Evolutionary conservation across 2,797 vertebrate species (phyloP).

Genomic region (Cynodonichthys magdalenae): DNA sequence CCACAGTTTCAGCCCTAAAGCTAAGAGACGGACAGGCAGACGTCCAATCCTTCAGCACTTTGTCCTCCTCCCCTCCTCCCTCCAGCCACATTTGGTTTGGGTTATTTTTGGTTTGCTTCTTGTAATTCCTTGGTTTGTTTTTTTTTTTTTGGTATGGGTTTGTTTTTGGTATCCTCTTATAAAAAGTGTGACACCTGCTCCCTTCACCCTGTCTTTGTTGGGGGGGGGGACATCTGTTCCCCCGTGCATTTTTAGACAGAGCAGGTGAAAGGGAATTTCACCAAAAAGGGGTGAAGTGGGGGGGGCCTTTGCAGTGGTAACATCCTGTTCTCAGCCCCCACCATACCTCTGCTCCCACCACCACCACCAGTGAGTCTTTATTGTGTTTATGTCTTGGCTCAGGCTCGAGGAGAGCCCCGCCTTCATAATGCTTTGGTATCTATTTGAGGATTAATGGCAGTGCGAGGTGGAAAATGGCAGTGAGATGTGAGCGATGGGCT

Average conservation of each 20-base stretch:
- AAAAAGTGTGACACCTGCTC: slow-evolving; percentile 58
- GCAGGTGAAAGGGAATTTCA: slow-evolving; percentile 50
- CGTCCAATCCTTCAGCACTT: slow-evolving; percentile 20
- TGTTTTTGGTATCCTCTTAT: slow-evolving; percentile 81
- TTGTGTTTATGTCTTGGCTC: slow-evolving; percentile 65
- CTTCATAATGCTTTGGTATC: slow-evolving; percentile 84
- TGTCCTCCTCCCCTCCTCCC: slow-evolving; percentile 69
- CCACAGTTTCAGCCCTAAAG: slow-evolving; percentile 61
- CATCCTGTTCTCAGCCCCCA: slow-evolving; percentile 43
- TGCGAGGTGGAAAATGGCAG: slow-evolving; percentile 69
- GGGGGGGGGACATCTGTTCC: slow-evolving; percentile 67
- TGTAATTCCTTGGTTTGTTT: slow-evolving; percentile 74
- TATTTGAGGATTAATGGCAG: slow-evolving; percentile 75
- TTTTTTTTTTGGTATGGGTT: slow-evolving; percentile 67
- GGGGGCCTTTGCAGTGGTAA: slow-evolving; percentile 39
- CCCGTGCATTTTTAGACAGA: slow-evolving; percentile 14
- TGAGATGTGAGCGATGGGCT: slow-evolving; percentile 64
- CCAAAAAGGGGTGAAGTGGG: neutral
- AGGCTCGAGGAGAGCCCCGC: slow-evolving; percentile 48
- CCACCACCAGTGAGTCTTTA: slow-evolving; percentile 46
- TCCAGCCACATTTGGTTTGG: slow-evolving; percentile 81
- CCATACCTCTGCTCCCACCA: neutral
- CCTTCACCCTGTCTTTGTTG: slow-evolving; percentile 47
- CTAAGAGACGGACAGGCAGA: slow-evolving; percentile 57
- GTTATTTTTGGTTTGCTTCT: slow-evolving; percentile 85